Conservation (phyloP, 2,797 vertebrate species). For the Chrysocyon brachyurus region DNA sequence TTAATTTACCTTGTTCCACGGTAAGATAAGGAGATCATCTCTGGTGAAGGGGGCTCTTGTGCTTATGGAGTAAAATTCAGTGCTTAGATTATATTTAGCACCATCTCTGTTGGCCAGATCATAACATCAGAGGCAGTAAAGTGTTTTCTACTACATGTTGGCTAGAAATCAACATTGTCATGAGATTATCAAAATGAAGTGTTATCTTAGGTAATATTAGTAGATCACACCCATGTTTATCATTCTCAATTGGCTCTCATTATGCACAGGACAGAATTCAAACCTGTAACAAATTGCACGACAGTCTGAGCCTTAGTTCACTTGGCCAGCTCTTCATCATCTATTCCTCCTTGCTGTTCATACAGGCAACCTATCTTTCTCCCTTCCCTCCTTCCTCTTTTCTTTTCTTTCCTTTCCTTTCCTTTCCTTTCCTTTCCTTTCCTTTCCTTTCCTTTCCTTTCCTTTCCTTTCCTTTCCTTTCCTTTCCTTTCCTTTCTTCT, state of each 20-base stretch:
- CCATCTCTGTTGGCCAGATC: background rate
- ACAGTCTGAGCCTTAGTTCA: background rate
- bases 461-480: background rate
- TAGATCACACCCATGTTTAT: background rate
- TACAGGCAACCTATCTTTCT: background rate
- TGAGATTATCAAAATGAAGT: background rate
- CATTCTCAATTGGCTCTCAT: background rate
- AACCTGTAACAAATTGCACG: background rate
- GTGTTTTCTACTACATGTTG: background rate
- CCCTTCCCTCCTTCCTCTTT: background rate
- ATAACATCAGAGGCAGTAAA: conserved; percentile 25
- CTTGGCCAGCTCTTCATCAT: background rate
- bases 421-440: background rate
- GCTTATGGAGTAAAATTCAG: background rate
- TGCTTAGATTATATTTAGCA: conserved; percentile 7
- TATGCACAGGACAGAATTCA: background rate
- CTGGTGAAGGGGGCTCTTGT: conserved; percentile 1
- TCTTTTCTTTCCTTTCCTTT: background rate
- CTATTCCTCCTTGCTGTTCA: background rate
- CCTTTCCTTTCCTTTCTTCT: background rate
- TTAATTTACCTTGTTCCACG: background rate
- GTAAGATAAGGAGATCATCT: background rate
- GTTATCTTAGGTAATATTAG: background rate
- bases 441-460: no score
- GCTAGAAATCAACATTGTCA: background rate